A percentile compares a stretch with the other conserved stretches of the same genome.
phyloP scores from a whole-genome alignment of 2,113 vertebrate species.

The Cebus imitator region DNA sequence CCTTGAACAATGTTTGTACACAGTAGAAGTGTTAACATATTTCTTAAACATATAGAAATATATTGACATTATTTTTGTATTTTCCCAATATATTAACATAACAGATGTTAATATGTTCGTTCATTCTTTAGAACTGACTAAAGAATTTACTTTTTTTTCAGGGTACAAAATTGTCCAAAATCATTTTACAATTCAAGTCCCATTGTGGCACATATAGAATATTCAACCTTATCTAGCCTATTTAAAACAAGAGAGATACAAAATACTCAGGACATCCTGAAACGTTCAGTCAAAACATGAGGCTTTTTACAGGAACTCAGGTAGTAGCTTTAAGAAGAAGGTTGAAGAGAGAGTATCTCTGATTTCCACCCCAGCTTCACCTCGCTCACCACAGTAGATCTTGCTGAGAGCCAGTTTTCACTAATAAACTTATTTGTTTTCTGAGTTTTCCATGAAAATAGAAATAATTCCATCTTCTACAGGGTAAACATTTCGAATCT shows the following conservation, averaged over 20 bases:
- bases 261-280: not conserved
- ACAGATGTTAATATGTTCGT: too few relatives aligned
- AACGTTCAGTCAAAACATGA: not conserved
- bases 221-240: not conserved
- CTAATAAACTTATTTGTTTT: not conserved
- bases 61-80: too few relatives aligned
- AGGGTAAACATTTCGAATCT: not conserved
- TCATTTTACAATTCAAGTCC: not conserved
- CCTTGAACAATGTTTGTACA: not conserved
- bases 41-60: not conserved
- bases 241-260: constrained; percentile 15
- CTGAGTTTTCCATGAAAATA: not conserved
- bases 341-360: not conserved
- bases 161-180: not conserved
- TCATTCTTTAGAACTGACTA: not conserved
- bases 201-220: not conserved
- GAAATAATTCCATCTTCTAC: not conserved
- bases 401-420: not conserved
- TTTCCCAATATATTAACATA: too few relatives aligned
- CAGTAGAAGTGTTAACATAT: not conserved
- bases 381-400: not conserved
- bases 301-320: not conserved
- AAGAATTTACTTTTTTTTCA: not conserved
- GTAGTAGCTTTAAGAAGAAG: not conserved
- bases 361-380: too few relatives aligned